Conservation (phyloP, 30 jellyfish, hydroid and myxozoan genomes). For the Aurelia aurita region DNA sequence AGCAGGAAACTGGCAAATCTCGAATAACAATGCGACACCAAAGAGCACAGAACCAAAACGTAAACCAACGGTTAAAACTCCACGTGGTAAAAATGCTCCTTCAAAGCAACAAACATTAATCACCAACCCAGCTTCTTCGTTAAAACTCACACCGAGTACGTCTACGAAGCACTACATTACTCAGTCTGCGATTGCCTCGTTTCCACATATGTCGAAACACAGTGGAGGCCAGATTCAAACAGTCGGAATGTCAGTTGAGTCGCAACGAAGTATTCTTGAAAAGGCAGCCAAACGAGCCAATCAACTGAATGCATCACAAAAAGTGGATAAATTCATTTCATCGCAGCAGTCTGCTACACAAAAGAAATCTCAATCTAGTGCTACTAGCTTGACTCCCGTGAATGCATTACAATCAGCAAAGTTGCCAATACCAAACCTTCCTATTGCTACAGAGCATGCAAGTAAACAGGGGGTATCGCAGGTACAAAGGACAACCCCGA, state of each 20-base stretch:
- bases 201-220: conserved; percentile 32
- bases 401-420: background rate
- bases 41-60: background rate
- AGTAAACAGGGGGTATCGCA: background rate
- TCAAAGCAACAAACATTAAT: background rate
- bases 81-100: background rate
- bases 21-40: background rate
- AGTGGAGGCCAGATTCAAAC: conserved; percentile 8
- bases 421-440: background rate
- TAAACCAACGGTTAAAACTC: background rate
- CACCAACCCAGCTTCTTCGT: background rate
- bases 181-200: conserved; percentile 60
- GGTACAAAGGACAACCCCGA: background rate
- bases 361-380: background rate
- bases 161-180: conserved; percentile 43
- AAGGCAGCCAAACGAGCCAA: conserved; percentile 27
- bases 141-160: background rate
- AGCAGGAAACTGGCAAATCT: background rate
- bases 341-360: background rate
- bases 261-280: conserved; percentile 14
- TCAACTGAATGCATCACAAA: background rate
- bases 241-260: background rate
- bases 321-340: background rate
- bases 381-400: background rate
- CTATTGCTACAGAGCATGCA: background rate